phyloP scores from a whole-genome alignment of 2,113 vertebrate species.

The Cyphomyrus discorhynchus region DNA sequence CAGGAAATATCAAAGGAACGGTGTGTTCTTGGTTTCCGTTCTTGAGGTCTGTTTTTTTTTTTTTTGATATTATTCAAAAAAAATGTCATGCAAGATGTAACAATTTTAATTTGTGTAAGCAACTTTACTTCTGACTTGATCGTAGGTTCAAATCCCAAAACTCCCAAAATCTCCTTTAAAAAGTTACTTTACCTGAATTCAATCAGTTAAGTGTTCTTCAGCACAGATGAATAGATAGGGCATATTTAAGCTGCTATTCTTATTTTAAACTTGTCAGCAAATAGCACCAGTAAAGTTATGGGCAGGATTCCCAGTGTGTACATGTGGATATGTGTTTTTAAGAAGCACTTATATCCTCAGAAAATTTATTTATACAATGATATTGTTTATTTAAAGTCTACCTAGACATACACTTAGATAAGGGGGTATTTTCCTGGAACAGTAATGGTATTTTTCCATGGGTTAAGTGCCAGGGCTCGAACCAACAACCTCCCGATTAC shows the following conservation, averaged over 20 bases:
- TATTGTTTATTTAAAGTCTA: not conserved
- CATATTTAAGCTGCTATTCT: not conserved
- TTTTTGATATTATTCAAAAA: not conserved
- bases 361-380: not conserved
- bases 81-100: not conserved
- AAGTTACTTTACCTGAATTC: not conserved
- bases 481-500: not conserved
- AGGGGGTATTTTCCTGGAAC: not conserved
- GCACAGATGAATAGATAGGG: not conserved
- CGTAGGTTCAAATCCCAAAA: not conserved
- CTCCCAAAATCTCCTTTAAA: not conserved
- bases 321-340: not conserved
- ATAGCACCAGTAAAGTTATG: not conserved
- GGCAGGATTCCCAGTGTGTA: not conserved
- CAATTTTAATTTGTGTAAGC: not conserved
- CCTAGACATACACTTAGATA: not conserved
- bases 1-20: constrained; percentile 3
- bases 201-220: not conserved
- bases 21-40: not conserved
- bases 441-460: not conserved
- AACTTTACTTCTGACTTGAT: not conserved
- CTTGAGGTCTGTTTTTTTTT: not conserved
- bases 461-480: not conserved
- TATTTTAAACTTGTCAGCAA: not conserved
- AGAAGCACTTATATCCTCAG: not conserved